These are phyloP conservation scores for Ispidina picta DNA, from an alignment of 2,797 vertebrate genomes.

Conservation along the genomic window DNA sequence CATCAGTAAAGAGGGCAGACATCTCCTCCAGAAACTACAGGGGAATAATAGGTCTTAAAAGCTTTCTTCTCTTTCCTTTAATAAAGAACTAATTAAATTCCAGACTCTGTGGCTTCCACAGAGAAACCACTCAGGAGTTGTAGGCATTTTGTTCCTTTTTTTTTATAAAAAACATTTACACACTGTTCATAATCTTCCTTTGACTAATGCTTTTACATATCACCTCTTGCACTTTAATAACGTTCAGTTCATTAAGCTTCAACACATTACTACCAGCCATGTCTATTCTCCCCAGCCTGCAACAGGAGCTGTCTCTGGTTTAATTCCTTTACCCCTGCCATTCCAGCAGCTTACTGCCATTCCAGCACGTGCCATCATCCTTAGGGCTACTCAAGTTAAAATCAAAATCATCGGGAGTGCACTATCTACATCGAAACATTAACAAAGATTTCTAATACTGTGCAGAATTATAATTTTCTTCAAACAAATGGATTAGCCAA, in stretches of 20 bases:
- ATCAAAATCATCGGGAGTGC: background rate
- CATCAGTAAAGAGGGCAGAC: background rate
- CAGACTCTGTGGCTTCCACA: background rate
- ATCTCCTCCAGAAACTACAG: background rate
- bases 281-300: background rate
- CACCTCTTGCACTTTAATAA: background rate
- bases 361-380: background rate
- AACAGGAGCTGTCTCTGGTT: background rate
- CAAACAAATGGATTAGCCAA: conserved; percentile 3
- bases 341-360: background rate
- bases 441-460: background rate
- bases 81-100: background rate
- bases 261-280: background rate
- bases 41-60: background rate
- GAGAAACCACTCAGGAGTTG: background rate
- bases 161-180: background rate
- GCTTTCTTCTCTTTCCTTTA: background rate
- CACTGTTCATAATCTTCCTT: background rate
- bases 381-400: background rate
- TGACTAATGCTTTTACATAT: background rate
- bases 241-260: background rate
- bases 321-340: background rate
- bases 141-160: background rate
- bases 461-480: conserved; percentile 4
- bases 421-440: background rate